Conservation (phyloP, 2,113 vertebrate genomes). For the Oreochromis aureus region DNA sequence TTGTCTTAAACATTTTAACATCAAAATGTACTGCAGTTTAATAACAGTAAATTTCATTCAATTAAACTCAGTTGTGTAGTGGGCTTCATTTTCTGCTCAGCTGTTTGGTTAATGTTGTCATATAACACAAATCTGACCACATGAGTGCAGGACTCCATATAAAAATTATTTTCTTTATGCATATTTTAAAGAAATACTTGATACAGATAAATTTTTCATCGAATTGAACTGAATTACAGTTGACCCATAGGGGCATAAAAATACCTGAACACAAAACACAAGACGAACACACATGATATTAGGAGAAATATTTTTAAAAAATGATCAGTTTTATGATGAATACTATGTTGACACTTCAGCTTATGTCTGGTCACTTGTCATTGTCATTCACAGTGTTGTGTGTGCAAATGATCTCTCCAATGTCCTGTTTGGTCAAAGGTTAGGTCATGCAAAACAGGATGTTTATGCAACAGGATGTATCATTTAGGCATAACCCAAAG, state of each 20-base stretch:
- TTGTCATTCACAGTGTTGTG: background rate
- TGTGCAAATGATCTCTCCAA: background rate
- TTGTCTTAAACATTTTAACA: background rate
- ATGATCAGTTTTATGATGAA: background rate
- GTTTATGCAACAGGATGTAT: constrained; percentile 9
- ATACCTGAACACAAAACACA: background rate
- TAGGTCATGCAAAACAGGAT: background rate
- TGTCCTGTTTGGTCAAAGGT: background rate
- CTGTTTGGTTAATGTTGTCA: background rate
- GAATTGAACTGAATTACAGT: background rate
- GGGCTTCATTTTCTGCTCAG: background rate
- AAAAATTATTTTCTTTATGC: background rate
- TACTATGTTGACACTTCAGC: background rate
- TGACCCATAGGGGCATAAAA: background rate
- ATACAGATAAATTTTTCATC: background rate
- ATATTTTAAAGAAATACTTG: background rate
- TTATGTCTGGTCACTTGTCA: background rate
- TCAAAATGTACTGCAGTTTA: background rate
- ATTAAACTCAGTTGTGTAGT: background rate
- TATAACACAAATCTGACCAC: background rate
- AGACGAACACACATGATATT: background rate
- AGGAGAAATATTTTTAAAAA: background rate
- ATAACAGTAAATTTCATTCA: background rate
- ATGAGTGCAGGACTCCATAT: fast-evolving
- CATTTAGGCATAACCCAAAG: background rate